Percentiles rank a stretch among this genome's conserved stretches.
Evolutionary conservation across 2,797 vertebrate genomes (phyloP).

Genomic region (Dipus sagitta): DNA sequence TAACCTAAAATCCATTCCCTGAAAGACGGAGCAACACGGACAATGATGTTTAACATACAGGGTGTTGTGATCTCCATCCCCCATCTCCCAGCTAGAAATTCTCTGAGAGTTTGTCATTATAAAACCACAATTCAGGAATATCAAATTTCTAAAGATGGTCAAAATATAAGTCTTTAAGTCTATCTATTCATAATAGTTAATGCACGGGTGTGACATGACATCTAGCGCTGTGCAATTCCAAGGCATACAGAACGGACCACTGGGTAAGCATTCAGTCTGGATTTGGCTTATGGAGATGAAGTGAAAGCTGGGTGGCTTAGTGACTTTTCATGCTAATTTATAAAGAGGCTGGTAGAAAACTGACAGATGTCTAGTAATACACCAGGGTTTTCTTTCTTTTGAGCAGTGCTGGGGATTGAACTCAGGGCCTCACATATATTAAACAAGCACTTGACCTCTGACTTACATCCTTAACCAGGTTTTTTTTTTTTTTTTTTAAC

Average conservation of each 20-base stretch:
- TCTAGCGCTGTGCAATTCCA: neutral
- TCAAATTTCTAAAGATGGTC: slow-evolving; percentile 23
- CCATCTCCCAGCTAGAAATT: neutral
- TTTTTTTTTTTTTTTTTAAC: no score
- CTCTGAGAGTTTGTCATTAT: neutral
- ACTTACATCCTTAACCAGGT: no score
- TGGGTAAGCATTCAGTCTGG: slow-evolving; percentile 42
- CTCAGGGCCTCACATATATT: no score
- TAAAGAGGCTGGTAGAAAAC: neutral
- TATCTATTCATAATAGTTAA: neutral
- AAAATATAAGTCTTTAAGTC: slow-evolving; percentile 41
- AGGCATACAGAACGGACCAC: slow-evolving; percentile 15
- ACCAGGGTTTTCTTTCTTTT: neutral
- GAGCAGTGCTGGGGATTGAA: no score
- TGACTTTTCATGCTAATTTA: slow-evolving; percentile 51
- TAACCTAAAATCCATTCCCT: slow-evolving; percentile 56
- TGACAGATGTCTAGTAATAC: neutral
- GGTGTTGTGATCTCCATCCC: neutral
- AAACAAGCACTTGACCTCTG: no score
- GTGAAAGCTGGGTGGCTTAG: neutral
- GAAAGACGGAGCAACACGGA: neutral
- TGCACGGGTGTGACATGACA: neutral
- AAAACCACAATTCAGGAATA: neutral
- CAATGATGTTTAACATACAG: neutral
- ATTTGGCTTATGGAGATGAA: slow-evolving; percentile 43